These are phyloP conservation scores for Leucophora obtusa DNA, from an alignment of 2,888 invertebrate genomes.

Conservation along the genomic window DNA sequence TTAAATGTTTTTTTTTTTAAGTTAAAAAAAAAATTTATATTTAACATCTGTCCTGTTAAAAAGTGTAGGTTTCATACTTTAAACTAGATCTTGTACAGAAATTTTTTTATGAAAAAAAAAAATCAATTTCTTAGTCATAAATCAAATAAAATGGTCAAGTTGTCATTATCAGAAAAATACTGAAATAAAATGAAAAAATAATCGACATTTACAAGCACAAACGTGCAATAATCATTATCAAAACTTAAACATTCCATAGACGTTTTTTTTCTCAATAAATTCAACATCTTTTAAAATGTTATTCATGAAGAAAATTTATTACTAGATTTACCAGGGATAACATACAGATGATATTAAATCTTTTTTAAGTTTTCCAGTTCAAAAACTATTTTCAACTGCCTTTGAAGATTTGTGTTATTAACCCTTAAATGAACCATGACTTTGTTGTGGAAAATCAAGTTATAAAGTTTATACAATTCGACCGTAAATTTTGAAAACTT, in stretches of 20 bases:
- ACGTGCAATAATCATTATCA: constrained; percentile 47
- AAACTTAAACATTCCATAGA: background rate
- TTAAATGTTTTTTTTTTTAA: constrained; percentile 33
- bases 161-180: constrained; percentile 50
- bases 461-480: no score
- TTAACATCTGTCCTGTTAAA: constrained; percentile 30
- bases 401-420: background rate
- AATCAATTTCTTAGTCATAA: constrained; percentile 52
- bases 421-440: background rate
- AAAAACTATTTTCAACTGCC: constrained; percentile 36
- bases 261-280: background rate
- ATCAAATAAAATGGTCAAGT: constrained; percentile 58
- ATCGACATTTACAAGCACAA: constrained; percentile 22
- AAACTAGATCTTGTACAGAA: constrained; percentile 12
- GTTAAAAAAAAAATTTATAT: constrained; percentile 7
- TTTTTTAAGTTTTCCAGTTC: constrained; percentile 35
- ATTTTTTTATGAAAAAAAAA: constrained; percentile 19
- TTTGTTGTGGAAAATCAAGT: no score
- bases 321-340: constrained; percentile 58
- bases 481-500: no score
- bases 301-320: constrained; percentile 45
- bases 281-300: constrained; percentile 8
- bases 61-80: constrained; percentile 10
- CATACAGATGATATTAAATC: constrained; percentile 43
- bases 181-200: constrained; percentile 17